Evolutionary conservation across 2,797 vertebrate species (phyloP), one percentile per base, ranked within the genome.

Genomic region (Poeciliopsis infans): DNA sequence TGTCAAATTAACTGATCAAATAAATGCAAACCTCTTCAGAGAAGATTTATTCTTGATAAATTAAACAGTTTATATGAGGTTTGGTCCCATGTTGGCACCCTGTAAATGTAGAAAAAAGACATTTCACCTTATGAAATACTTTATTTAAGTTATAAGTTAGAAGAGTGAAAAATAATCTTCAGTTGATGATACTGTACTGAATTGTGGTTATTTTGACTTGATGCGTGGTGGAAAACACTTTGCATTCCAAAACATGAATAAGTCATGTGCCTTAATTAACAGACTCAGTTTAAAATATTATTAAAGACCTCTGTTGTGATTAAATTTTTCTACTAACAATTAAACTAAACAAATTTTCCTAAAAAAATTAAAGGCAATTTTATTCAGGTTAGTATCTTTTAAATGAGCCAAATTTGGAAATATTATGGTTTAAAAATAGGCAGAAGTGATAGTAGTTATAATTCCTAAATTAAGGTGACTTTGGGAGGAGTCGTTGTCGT

Each of bases 181-280:
- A 3, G 7, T 25, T 8, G 0, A 0, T 47, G 39, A 53, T 41
- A 20, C 18, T 28, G n/a, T 41, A 3, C 12, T 46, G 2, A 84
- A 75, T 70, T 41, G 74, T 53, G 41, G 43, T 80, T 53, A 70
- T 36, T 79, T 23, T 76, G 49, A 45, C 61, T 18, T 5, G 7
- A 0, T n/a, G 46, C 5, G 70, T 46, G n/a, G 25, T 31, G 57
- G 28, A 84, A 84, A 79, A 43, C 47, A 70, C 57, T 36, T 71
- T 7, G 57, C 79, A 79, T 31, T 73, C 39, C 75, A 77, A 71
- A 83, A 72, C 45, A 77, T 72, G 28, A 73, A 85, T 79, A 83
- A 77, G 85, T 83, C 36, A 39, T 39, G 36, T 39, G 36, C 5
- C 36, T 39, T 39, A 39, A 39, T 39, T 39, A 39, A 28, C n/a